Conservation (phyloP, 1,140 invertebrate species). For the Ceratina japonica region DNA sequence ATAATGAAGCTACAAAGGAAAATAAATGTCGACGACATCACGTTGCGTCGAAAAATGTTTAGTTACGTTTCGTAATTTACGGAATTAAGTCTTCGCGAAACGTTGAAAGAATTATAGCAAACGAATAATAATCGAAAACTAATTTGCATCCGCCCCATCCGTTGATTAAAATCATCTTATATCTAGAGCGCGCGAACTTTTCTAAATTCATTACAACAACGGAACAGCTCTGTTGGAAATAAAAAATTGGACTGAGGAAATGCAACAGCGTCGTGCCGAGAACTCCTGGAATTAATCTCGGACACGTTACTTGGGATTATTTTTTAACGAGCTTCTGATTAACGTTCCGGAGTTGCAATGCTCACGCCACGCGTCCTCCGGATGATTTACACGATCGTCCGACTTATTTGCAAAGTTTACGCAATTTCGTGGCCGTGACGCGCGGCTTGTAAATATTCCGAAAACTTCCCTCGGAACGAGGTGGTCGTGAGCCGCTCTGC, state of each 20-base stretch:
- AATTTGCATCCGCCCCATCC: too few relatives aligned
- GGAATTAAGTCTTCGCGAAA: too few relatives aligned
- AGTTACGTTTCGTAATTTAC: neutral
- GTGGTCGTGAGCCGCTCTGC: neutral
- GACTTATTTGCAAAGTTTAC: slow-evolving; percentile 74
- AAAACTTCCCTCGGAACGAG: slow-evolving; percentile 56
- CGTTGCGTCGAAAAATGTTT: neutral
- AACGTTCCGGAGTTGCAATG: slow-evolving; percentile 47
- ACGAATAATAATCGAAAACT: too few relatives aligned
- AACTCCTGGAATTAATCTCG: slow-evolving; percentile 44
- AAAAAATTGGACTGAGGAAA: neutral
- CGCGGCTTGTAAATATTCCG: slow-evolving; percentile 63
- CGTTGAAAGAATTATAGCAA: too few relatives aligned
- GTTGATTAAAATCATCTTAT: too few relatives aligned
- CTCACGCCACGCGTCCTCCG: slow-evolving; percentile 14
- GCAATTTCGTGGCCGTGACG: slow-evolving; percentile 60
- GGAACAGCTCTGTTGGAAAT: neutral
- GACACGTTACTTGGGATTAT: neutral
- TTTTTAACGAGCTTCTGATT: slow-evolving; percentile 53
- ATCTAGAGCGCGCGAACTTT: neutral
- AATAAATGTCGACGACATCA: neutral
- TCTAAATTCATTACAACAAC: neutral
- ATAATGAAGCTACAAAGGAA: neutral
- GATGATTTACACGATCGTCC: slow-evolving; percentile 58
- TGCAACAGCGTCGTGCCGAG: too few relatives aligned